Percentiles rank a stretch among this genome's conserved stretches.
These are phyloP conservation scores for Drosophila meridiana DNA, from an alignment of 2,888 invertebrate species.

Conservation along the genomic window DNA sequence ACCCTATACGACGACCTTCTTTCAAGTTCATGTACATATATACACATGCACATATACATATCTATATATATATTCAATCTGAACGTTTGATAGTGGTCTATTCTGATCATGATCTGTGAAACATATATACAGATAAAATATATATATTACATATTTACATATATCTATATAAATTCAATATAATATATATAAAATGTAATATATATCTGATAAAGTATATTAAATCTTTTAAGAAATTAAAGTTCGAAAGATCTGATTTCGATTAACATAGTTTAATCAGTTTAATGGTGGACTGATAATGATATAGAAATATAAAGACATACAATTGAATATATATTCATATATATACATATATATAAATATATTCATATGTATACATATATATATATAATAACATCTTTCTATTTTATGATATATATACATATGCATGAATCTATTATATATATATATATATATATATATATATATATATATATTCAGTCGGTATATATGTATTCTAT, in stretches of 20 bases:
- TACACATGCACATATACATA: constrained; percentile 12
- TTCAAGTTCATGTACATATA: neutral
- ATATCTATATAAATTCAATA: no score
- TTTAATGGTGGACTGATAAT: neutral
- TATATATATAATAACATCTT: neutral
- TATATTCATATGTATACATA: neutral
- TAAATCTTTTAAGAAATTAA: no score
- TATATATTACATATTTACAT: no score
- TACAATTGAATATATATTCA: neutral
- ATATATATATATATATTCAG: neutral
- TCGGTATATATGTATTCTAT: neutral
- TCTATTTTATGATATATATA: neutral
- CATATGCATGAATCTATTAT: neutral
- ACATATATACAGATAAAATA: no score
- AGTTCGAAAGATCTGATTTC: no score
- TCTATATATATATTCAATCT: neutral
- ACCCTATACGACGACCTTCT: no score
- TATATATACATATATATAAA: neutral
- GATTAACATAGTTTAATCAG: no score
- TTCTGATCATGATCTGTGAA: no score
- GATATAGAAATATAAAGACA: neutral
- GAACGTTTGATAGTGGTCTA: no score
- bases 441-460: no score
- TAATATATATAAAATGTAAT: no score
- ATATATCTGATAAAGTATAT: no score